These are phyloP conservation scores for Sarcophaga carnaria DNA, from an alignment of 2,888 invertebrate species.

Conservation along the genomic window DNA sequence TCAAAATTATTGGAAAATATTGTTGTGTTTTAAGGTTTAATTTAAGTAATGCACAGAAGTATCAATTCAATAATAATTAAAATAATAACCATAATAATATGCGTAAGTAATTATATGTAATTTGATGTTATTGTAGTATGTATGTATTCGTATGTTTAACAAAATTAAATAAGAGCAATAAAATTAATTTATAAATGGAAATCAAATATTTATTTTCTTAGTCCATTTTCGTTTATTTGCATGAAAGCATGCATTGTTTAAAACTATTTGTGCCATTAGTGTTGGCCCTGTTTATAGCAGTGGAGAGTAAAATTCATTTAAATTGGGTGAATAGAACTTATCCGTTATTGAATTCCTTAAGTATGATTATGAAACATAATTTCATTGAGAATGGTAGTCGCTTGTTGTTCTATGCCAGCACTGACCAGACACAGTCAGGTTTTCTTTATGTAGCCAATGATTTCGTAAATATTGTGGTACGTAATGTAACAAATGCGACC, in stretches of 20 bases:
- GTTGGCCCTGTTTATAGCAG: not conserved
- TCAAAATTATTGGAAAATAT: too few relatives aligned
- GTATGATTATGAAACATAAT: conserved; percentile 13
- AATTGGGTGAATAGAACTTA: not conserved
- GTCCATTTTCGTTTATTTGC: conserved; percentile 14
- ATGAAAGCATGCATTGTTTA: conserved; percentile 12
- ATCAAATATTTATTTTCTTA: not conserved
- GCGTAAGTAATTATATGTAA: not conserved
- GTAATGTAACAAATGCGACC: not conserved
- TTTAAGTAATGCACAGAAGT: not conserved
- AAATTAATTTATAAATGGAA: not conserved
- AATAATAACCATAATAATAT: not conserved
- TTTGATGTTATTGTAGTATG: too few relatives aligned
- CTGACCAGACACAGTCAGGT: not conserved
- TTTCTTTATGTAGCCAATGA: conserved; percentile 26
- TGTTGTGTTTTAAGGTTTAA: not conserved
- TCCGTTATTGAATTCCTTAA: conserved; percentile 18
- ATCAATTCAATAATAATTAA: not conserved
- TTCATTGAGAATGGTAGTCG: not conserved
- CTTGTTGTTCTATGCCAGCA: conserved; percentile 30
- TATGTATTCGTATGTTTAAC: not conserved
- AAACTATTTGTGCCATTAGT: not conserved
- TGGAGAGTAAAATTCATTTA: not conserved
- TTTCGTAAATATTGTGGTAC: conserved; percentile 9
- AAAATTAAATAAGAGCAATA: not conserved